Base-by-base conservation (phyloP, 2,113 vertebrate genomes). In the Colaptes auratus region DNA sequence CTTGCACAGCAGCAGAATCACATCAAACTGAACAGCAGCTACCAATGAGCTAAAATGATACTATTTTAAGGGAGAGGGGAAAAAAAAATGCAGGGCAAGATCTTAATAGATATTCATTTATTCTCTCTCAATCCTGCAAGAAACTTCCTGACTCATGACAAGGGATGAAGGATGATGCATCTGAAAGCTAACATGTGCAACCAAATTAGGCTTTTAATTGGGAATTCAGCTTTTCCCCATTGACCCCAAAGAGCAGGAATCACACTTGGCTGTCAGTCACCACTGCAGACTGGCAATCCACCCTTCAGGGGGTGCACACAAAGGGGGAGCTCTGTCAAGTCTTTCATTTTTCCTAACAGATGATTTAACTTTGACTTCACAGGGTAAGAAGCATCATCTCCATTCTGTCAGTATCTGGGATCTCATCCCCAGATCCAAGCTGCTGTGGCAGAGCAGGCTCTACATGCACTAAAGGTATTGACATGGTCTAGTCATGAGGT, bases 201-300 rank as follows among this genome's bases (percentile, higher is more conserved):
- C 58, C 83, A 83, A 97, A 94, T 93, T 92, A 72, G 88, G 93
- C 59, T 88, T 97, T 94, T 86, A 97, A 96, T 80, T 67, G 92
- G 92, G 88, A 93, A 90, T 80, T 90, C 61, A 69, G 14, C 88
- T 88, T 89, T 92, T 82, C 23, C 65, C 44, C 48, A 90, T 89
- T 80, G 71, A 14, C 55, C 88, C 35, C 17, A 82, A 94, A 35
- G 28, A 92, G 18, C 67, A 82, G 42, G 61, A 67, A 72, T 19
- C 55, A n/a, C 4, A 14, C 50, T 76, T 65, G 44, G 65, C 67
- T 56, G 31, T 64, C 61, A 90, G 84, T 92, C 63, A 83, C 55
- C 18, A 19, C 61, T 46, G 44, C 77, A 89, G 90, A 82, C 23
- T 85, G 79, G 75, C 24, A 85, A 61, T 81, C 76, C 1, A 3